phyloP scores from a whole-genome alignment of 2,888 invertebrate species.

The Acanthococcus lagerstroemiae region DNA sequence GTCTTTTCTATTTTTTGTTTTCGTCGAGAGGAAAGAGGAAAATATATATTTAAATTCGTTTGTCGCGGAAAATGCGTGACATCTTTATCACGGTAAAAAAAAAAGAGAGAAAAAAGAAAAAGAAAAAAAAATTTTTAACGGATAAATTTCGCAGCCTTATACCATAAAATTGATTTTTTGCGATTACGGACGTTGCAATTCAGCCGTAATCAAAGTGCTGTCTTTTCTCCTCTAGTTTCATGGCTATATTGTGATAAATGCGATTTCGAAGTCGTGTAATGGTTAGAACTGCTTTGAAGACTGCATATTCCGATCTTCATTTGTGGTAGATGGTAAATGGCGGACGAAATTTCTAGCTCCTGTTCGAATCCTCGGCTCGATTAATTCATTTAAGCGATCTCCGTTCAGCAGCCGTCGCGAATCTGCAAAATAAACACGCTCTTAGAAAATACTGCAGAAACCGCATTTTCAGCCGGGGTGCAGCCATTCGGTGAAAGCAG shows the following conservation, averaged over 20 bases:
- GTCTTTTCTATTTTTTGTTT: too few species aligned
- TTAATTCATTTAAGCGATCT: too few species aligned
- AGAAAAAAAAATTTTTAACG: background rate
- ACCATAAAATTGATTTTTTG: background rate
- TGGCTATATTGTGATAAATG: background rate
- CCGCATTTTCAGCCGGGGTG: too few species aligned
- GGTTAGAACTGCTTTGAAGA: background rate
- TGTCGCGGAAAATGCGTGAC: too few species aligned
- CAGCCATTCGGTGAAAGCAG: too few species aligned
- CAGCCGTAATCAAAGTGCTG: slow-evolving; percentile 30
- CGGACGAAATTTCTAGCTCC: too few species aligned
- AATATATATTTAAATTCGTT: too few species aligned
- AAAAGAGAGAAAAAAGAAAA: background rate
- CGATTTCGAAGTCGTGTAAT: background rate
- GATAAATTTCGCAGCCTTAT: background rate
- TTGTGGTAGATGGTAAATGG: background rate
- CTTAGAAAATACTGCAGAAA: too few species aligned
- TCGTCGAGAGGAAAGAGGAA: background rate
- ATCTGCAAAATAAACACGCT: too few species aligned
- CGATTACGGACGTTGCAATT: background rate
- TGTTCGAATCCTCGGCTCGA: too few species aligned
- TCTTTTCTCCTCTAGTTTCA: slow-evolving; percentile 18
- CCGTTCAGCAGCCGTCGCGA: too few species aligned
- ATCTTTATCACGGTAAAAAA: background rate
- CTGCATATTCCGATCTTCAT: slow-evolving; percentile 21